phyloP scores from a whole-genome alignment of 2,888 invertebrate species.

The Parnassius smintheus region DNA sequence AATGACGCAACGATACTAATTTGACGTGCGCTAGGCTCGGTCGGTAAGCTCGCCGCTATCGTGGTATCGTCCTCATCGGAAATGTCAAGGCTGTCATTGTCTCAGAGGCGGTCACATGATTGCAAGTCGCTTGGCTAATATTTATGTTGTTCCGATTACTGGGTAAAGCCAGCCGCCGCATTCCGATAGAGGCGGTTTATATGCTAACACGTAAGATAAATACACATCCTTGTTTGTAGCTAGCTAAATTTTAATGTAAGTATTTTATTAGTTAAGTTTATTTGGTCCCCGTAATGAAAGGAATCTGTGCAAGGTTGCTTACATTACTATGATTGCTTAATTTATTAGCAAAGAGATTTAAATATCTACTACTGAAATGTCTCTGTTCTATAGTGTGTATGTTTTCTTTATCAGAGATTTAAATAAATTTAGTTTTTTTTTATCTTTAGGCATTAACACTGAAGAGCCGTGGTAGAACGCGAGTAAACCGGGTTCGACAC shows the following conservation, averaged over 20 bases:
- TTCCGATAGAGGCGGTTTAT: slow-evolving; percentile 32
- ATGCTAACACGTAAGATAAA: slow-evolving; percentile 26
- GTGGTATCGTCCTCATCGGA: slow-evolving; percentile 39
- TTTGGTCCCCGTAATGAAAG: background rate
- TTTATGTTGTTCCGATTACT: slow-evolving; percentile 39
- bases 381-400: too few species aligned
- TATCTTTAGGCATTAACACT: too few species aligned
- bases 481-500: too few species aligned
- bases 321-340: too few species aligned
- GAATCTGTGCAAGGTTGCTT: too few species aligned
- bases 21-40: background rate
- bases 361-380: too few species aligned
- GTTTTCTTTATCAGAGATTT: too few species aligned
- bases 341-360: too few species aligned
- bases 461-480: too few species aligned
- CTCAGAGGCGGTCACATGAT: slow-evolving; percentile 43
- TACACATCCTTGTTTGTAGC: slow-evolving; percentile 36
- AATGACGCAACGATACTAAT: slow-evolving; percentile 16
- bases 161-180: slow-evolving; percentile 32
- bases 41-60: slow-evolving; percentile 16
- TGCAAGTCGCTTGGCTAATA: slow-evolving; percentile 34
- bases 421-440: too few species aligned
- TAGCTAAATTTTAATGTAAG: slow-evolving; percentile 6
- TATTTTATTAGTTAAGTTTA: background rate
- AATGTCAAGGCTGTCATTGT: slow-evolving; percentile 55